These are phyloP conservation scores for Trachops cirrhosus DNA, from an alignment of 2,797 vertebrate species.

Conservation along the genomic window DNA sequence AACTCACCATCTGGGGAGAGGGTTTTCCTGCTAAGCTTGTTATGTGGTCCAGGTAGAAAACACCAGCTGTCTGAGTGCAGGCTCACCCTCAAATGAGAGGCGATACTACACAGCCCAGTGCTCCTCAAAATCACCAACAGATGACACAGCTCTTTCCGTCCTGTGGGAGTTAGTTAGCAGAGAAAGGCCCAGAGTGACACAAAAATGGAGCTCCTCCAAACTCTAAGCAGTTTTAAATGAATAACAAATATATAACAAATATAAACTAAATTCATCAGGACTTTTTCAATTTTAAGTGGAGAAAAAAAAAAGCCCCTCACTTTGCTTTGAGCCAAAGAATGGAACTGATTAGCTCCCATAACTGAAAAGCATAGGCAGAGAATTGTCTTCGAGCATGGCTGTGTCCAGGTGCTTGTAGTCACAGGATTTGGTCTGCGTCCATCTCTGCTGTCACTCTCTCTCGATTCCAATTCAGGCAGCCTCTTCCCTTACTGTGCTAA, in stretches of 20 bases:
- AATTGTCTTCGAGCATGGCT: not conserved
- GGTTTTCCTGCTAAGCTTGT: not conserved
- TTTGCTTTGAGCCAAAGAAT: not conserved
- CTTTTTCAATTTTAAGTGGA: not conserved
- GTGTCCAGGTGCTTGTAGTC: not conserved
- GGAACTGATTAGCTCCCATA: not conserved
- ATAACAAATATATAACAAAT: not conserved
- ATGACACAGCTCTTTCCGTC: not conserved
- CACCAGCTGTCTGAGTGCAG: not conserved
- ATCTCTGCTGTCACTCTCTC: not conserved
- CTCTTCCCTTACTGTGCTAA: not conserved
- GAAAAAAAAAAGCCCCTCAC: not conserved
- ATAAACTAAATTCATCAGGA: not conserved
- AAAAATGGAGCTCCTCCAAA: not conserved
- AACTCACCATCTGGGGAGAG: accelerated
- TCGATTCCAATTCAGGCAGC: not conserved
- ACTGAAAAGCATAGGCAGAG: not conserved
- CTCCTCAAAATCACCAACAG: not conserved
- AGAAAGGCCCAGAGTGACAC: not conserved
- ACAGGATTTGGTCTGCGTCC: not conserved
- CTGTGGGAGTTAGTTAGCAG: not conserved
- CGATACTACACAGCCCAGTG: not conserved
- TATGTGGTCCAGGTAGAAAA: not conserved
- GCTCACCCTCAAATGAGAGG: not conserved
- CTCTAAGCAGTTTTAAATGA: not conserved